Evolutionary conservation across 30 jellyfish, hydroid and myxozoan species (phyloP).

Genomic region (Sanderia malayensis): DNA sequence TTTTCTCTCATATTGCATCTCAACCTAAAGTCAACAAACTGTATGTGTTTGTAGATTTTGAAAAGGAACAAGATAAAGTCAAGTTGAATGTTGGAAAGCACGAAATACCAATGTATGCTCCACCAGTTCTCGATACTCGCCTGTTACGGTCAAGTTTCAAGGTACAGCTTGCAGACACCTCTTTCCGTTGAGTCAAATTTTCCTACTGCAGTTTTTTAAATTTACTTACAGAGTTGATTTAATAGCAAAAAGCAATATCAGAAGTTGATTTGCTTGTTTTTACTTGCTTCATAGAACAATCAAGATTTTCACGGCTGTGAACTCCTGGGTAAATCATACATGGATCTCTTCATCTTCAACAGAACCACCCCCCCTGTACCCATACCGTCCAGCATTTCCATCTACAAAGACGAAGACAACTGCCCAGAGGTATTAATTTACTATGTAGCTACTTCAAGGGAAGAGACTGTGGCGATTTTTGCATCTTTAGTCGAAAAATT

Average conservation of each 20-base stretch:
- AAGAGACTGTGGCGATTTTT: no score
- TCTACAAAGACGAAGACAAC: constrained; percentile 17
- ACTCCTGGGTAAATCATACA: constrained; percentile 1
- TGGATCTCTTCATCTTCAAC: constrained; percentile 25
- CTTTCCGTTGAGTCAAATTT: no score
- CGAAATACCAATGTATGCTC: constrained; percentile 18
- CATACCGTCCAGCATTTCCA: constrained; percentile 24
- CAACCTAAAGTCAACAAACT: no score
- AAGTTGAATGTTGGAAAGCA: constrained; percentile 25
- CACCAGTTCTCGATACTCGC: constrained; percentile 42
- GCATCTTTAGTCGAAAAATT: no score
- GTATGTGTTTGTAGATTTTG: constrained; percentile 1
- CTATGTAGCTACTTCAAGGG: no score
- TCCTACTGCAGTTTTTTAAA: no score
- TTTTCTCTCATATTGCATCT: no score
- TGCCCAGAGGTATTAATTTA: constrained; percentile 28
- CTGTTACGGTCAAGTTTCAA: constrained; percentile 30
- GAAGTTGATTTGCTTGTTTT: no score
- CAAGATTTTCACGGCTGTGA: constrained; percentile 21
- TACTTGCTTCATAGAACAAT: neutral
- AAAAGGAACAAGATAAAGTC: constrained; percentile 9
- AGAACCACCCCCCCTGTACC: constrained; percentile 14
- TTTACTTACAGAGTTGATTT: no score
- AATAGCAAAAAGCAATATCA: no score
- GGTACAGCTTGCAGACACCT: no score